phyloP scores from a whole-genome alignment of 2,797 vertebrate species.

The Peromyscus attwateri region DNA sequence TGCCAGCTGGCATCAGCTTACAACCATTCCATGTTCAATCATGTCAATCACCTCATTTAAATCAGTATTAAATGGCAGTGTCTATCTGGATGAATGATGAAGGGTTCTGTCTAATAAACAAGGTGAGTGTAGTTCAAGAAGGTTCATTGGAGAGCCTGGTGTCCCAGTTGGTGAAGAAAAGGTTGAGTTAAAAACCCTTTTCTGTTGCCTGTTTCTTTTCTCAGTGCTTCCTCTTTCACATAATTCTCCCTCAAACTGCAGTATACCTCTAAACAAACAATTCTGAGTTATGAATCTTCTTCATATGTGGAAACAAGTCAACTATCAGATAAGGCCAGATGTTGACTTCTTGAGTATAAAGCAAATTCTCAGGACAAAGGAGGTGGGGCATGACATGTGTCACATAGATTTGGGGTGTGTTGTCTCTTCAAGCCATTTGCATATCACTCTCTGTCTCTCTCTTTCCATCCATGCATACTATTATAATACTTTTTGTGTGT shows the following conservation, averaged over 20 bases:
- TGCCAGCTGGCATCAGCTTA: background rate
- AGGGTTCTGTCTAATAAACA: conserved; percentile 7
- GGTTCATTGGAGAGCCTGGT: background rate
- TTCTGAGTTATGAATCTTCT: background rate
- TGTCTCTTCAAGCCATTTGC: background rate
- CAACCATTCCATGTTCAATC: conserved; percentile 24
- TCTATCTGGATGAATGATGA: background rate
- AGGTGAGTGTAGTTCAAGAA: background rate
- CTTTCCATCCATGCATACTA: background rate
- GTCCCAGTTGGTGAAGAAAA: background rate
- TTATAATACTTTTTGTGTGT: background rate
- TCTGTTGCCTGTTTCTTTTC: background rate
- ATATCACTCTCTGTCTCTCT: background rate
- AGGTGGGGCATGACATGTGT: background rate
- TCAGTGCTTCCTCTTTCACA: background rate
- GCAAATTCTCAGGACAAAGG: background rate
- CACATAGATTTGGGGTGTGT: background rate
- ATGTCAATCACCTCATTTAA: conserved; percentile 53
- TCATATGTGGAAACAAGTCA: conserved; percentile 16
- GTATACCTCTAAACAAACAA: background rate
- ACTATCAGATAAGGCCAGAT: background rate
- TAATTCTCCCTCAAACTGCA: conserved; percentile 17
- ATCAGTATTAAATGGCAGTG: background rate
- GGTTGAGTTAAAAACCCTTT: background rate
- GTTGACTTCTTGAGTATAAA: conserved; percentile 22